A percentile compares a stretch with the other conserved stretches of the same genome.
These are phyloP conservation scores for Paramormyrops kingsleyae DNA, from an alignment of 2,113 vertebrate species.

Conservation along the genomic window DNA sequence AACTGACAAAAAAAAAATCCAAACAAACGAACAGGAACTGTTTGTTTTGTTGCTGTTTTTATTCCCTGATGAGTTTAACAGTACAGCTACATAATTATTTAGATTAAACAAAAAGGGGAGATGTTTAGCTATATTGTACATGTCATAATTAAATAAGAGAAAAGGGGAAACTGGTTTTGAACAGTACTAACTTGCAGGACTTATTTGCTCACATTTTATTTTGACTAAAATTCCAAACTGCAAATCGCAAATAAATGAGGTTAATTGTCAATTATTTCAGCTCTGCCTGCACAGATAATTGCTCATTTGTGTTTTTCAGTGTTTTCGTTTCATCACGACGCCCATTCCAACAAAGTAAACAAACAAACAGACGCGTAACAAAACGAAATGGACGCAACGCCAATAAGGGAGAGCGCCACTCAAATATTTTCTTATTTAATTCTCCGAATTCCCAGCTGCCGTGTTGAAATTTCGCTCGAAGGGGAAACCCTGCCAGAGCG, in stretches of 20 bases:
- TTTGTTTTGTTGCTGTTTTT: not conserved
- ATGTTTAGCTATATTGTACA: not conserved
- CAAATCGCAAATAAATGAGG: not conserved
- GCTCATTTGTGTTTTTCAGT: not conserved
- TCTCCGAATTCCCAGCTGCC: slow-evolving; percentile 53
- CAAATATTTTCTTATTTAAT: slow-evolving; percentile 59
- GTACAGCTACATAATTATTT: not conserved
- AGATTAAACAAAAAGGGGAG: not conserved
- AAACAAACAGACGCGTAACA: not conserved
- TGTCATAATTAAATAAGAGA: not conserved
- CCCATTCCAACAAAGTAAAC: not conserved
- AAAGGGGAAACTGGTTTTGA: not conserved
- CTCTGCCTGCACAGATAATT: not conserved
- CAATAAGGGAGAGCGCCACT: slow-evolving; percentile 50
- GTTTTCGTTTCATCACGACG: not conserved
- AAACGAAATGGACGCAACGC: slow-evolving; percentile 32
- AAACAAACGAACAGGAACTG: not conserved
- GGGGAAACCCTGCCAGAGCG: slow-evolving; percentile 48
- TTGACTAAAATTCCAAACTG: not conserved
- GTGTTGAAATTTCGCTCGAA: slow-evolving; percentile 62
- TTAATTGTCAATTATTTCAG: not conserved
- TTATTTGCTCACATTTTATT: not conserved
- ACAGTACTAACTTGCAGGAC: not conserved
- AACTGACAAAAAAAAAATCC: not conserved
- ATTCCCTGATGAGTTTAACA: not conserved